A percentile compares a stretch with the other conserved stretches of the same genome.
These are phyloP conservation scores for Oxyruncus cristatus DNA, from an alignment of 2,113 vertebrate species.

Conservation along the genomic window DNA sequence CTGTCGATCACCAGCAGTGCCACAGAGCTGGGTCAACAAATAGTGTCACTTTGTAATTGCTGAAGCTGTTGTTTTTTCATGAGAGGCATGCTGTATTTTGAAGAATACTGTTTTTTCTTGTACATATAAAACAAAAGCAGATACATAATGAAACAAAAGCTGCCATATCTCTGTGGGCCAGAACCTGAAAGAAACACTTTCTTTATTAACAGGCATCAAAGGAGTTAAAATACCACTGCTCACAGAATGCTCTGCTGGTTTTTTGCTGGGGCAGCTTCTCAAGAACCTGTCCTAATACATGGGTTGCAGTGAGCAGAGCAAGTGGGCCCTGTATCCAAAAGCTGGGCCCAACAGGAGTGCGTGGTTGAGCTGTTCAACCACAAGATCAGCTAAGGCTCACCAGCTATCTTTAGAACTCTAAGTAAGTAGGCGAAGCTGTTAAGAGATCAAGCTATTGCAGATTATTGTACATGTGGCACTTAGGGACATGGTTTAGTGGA, in stretches of 20 bases:
- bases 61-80: neutral
- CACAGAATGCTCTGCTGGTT: neutral
- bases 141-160: neutral
- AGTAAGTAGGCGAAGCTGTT: neutral
- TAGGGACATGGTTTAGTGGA: neutral
- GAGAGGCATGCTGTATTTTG: neutral
- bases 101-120: neutral
- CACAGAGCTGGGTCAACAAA: neutral
- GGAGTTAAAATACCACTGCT: neutral
- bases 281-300: neutral
- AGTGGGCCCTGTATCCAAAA: neutral
- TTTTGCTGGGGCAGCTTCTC: neutral
- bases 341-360: neutral
- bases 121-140: neutral
- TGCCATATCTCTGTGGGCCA: neutral
- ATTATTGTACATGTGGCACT: neutral
- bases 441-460: neutral
- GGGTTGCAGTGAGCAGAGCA: neutral
- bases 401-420: neutral
- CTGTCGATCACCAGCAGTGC: neutral
- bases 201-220: neutral
- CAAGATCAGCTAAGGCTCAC: neutral
- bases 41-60: neutral
- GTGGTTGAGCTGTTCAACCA: neutral
- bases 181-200: neutral